A percentile compares a stretch with the other conserved stretches of the same genome.
phyloP scores from a whole-genome alignment of 2,888 invertebrate species.

The Hirudinaria manillensis region DNA sequence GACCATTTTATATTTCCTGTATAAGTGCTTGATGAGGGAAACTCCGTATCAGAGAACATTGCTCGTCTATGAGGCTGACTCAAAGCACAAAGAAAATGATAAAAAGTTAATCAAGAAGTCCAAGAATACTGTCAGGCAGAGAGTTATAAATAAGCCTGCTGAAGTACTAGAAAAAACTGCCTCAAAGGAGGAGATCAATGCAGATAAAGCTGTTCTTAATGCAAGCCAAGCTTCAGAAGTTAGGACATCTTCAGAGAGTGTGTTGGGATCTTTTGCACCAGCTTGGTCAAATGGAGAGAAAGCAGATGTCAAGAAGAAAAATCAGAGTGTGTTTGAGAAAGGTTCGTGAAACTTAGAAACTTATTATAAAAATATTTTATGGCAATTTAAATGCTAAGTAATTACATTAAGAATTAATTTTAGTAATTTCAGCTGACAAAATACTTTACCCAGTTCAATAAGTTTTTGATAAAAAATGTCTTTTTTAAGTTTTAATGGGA shows the following conservation, averaged over 20 bases:
- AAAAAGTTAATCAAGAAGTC: conserved; percentile 22
- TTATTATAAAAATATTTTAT: too few relatives aligned
- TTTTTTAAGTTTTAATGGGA: too few relatives aligned
- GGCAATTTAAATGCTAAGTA: too few relatives aligned
- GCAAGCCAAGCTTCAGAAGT: too few relatives aligned
- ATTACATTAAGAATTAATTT: too few relatives aligned
- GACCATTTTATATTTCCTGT: conserved; percentile 22
- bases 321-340: background rate
- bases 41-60: conserved; percentile 22
- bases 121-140: conserved; percentile 17
- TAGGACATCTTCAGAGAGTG: too few relatives aligned
- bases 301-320: background rate
- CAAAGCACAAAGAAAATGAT: background rate
- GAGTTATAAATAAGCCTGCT: conserved; percentile 13
- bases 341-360: too few relatives aligned
- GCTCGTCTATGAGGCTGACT: conserved; percentile 1
- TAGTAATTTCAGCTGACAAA: too few relatives aligned
- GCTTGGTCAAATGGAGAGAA: background rate
- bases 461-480: too few relatives aligned
- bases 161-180: background rate
- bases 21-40: conserved; percentile 25
- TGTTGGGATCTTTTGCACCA: too few relatives aligned
- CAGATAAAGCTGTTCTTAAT: conserved; percentile 1
- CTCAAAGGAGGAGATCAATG: background rate
- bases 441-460: too few relatives aligned